Evolutionary conservation across 2,888 invertebrate species (phyloP), one percentile per base, ranked within the genome.

Genomic region (Cataglyphis albicans): DNA sequence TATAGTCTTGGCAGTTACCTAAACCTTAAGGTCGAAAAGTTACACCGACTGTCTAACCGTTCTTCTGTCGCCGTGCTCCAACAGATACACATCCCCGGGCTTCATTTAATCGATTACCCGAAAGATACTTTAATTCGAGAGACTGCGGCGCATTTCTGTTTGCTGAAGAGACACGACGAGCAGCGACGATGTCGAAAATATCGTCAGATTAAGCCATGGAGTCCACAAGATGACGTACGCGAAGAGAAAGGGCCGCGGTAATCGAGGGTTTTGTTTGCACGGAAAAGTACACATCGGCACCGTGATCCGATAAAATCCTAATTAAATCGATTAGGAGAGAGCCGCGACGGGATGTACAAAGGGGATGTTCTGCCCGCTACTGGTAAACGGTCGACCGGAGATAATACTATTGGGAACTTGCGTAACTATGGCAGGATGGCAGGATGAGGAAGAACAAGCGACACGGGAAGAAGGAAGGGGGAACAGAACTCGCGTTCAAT

Each of bases 1-100:
- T 93, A 92, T 92, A 93, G 91, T 89, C 89, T 87, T 81, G 82
- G 84, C 87, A 80, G 78, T 86, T 80, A 67, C 78, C 52, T 81
- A 74, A 86, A 84, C 80, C 80, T 84, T 72, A 82, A 81, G 72
- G 80, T 78, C 63, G 82, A 73, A 83, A 84, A 88, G 87, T 84
- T 81, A 86, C 78, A 81, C 80, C 76, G 78, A 76, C 38, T 83
- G 81, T 68, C 84, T 80, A 83, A 80, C 57, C 80, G 44, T 78
- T 72, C 59, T 18, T 78, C 41, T 41, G 41, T 73, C 52, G 12
- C 21, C 21, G 64, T 25, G 52, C 35, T 18, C 18, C 41, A 32
- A 78, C 44, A 29, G 41, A 70, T 70, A 78, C 18, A 57, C 18
- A 57, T 57, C 25, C 7, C 18, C 74, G 15, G 21, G 6, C 18